Evolutionary conservation across 2,113 vertebrate genomes (phyloP), one percentile per base, ranked within the genome.

Genomic region (Cebidichthys violaceus): DNA sequence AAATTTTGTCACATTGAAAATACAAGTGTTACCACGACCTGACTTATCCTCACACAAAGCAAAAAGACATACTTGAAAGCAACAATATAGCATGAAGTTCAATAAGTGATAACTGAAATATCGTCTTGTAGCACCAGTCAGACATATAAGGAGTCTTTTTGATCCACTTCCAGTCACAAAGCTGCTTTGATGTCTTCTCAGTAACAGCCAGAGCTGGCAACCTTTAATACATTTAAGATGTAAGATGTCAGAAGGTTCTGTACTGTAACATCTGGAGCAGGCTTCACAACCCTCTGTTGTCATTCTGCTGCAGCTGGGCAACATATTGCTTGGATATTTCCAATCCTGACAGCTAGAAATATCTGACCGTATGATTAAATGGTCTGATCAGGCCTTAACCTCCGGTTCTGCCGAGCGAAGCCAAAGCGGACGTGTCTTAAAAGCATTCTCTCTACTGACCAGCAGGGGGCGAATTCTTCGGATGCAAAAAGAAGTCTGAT

Each of bases 191-290:
- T 79, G 47, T 73, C 57, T 54, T 83, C 75, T 83, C 75, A 37
- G 39, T 78, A 70, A 90, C 87, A 91, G 75, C 33, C 79, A 68
- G 61, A 47, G 9, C 69, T 73, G 75, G 90, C 70, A 50, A 88
- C 62, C 59, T 84, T 88, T 88, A 89, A 92, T 89, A 81, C 71
- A 66, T 83, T 81, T 89, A 87, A 88, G 68, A 81, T 87, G 77
- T 43, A 83, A 60, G 74, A 83, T 45, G 86, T 75, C 74, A 82
- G 33, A 64, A 85, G 45, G 78, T 67, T 81, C 65, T 59, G 70
- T 9, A 35, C 31, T 55, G 33, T 43, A 91, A 92, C 90, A 93
- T 94, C 85, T 90, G 90, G 82, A 78, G 76, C 81, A 74, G 52
- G 57, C 64, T 77, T 78, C 75, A 69, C 78, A 82, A 81, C 86